A percentile compares a stretch with the other conserved stretches of the same genome.
phyloP scores from a whole-genome alignment of 1,140 invertebrate genomes.

The Latrodectus geometricus region DNA sequence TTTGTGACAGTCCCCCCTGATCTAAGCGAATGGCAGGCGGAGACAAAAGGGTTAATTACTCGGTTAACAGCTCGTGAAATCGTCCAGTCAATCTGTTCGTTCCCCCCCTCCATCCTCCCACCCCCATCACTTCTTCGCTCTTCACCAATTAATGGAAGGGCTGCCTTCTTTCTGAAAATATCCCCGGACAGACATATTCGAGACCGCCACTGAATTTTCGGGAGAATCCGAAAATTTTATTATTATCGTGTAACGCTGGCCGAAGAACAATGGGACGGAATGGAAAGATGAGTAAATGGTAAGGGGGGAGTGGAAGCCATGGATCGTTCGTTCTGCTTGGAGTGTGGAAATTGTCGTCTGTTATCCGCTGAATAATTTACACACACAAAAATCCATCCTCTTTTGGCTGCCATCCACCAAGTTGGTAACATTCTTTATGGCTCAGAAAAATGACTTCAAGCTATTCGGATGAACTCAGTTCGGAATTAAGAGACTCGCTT shows the following conservation, averaged over 20 bases:
- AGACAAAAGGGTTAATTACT: constrained; percentile 62
- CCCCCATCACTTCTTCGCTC: constrained; percentile 29
- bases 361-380: constrained; percentile 48
- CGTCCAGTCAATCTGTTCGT: constrained; percentile 62
- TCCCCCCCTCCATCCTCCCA: too few species aligned
- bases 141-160: constrained; percentile 59
- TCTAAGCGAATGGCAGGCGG: constrained; percentile 31
- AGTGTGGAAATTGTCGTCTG: constrained; percentile 60
- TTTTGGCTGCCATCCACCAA: neutral
- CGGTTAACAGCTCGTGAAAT: constrained; percentile 62
- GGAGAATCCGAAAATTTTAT: constrained; percentile 52
- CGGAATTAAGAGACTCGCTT: too few species aligned
- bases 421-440: neutral
- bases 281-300: constrained; percentile 43
- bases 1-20: constrained; percentile 1
- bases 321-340: constrained; percentile 43
- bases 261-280: constrained; percentile 27
- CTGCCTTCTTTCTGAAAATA: constrained; percentile 57
- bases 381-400: constrained; percentile 34
- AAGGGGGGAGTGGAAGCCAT: neutral
- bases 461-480: too few species aligned
- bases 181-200: constrained; percentile 53
- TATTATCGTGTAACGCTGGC: constrained; percentile 38
- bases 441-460: neutral
- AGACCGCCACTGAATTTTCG: constrained; percentile 39